Evolutionary conservation across 2,888 invertebrate species (phyloP).

Genomic region (Dichetophora obliterata): DNA sequence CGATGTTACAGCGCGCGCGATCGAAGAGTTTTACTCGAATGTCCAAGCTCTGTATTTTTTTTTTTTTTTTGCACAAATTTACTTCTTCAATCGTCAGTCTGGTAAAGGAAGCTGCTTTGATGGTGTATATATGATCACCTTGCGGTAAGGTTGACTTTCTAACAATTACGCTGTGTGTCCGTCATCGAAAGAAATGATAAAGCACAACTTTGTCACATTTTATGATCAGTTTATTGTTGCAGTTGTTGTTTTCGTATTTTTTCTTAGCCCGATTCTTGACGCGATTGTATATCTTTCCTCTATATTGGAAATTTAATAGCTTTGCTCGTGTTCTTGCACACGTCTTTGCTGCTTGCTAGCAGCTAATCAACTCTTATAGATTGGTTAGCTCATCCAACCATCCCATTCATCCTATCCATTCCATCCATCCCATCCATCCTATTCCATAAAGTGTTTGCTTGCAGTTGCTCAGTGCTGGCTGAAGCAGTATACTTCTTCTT

Average conservation of each 20-base stretch:
- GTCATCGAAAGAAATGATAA: background rate
- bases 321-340: constrained; percentile 1
- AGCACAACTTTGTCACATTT: constrained; percentile 37
- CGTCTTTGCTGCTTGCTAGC: background rate
- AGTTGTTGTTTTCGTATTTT: constrained; percentile 4
- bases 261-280: constrained; percentile 7
- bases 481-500: background rate
- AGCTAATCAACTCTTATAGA: constrained; percentile 3
- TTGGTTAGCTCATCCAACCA: background rate
- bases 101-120: background rate
- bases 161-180: constrained; percentile 23
- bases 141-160: constrained; percentile 51
- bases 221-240: constrained; percentile 11
- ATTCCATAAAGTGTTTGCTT: background rate
- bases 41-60: constrained; percentile 9
- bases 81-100: background rate
- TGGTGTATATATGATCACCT: constrained; percentile 56
- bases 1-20: constrained; percentile 7
- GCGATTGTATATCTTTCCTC: background rate
- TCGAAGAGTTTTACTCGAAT: constrained; percentile 18
- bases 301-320: constrained; percentile 36
- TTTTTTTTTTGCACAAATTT: background rate
- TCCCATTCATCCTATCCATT: background rate
- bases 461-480: background rate
- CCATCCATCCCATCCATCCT: too few species aligned